Evolutionary conservation across 2,888 invertebrate genomes (phyloP), one percentile per base, ranked within the genome.

Genomic region (Rhorus exstirpatorius): DNA sequence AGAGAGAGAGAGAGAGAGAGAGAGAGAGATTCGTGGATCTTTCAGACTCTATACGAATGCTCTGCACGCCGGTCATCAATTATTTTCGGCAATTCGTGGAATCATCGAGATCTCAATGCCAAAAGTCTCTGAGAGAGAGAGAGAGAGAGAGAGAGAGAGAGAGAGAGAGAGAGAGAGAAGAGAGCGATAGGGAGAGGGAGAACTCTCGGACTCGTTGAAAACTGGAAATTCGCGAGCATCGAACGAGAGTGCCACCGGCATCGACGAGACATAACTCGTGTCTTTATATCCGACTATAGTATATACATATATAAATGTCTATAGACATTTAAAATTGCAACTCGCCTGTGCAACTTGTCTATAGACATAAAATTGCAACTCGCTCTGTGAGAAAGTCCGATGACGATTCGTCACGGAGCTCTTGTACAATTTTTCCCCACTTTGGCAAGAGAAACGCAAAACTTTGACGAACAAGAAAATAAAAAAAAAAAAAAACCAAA

Each of bases 31-130:
- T 60, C 46, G 49, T 60, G 60, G 12, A 68, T 74, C 65, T 51
- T 51, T 1, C 21, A 68, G 44, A 68, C 44, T 61, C 21, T 58
- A 61, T 58, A 63, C 68, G 67, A 74, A 78, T 77, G 61, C 72
- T 17, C 53, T 46, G 71, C 76, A 79, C 81, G 65, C 79, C 26
- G 71, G 76, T 85, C 85, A 72, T 86, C 86, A 86, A 86, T 86
- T 86, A 86, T 86, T 86, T 86, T 83, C 79, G 85, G 78, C 83
- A 19, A 83, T 86, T 86, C 86, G 38, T 63, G 83, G 85, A 85
- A 86, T 77, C 71, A 41, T 41, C 44, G 38, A 31, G 35, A 14
- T 38, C 68, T 58, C 53, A 8, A 3, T 7, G 44, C 19, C 60
- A 12, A 55, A 71, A 71, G 21, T 31, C 24, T 19, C 24, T 17